These are phyloP conservation scores for Hydrozoanthus tunicans DNA, from an alignment of 64 coral and sea anemone species.

Conservation along the genomic window DNA sequence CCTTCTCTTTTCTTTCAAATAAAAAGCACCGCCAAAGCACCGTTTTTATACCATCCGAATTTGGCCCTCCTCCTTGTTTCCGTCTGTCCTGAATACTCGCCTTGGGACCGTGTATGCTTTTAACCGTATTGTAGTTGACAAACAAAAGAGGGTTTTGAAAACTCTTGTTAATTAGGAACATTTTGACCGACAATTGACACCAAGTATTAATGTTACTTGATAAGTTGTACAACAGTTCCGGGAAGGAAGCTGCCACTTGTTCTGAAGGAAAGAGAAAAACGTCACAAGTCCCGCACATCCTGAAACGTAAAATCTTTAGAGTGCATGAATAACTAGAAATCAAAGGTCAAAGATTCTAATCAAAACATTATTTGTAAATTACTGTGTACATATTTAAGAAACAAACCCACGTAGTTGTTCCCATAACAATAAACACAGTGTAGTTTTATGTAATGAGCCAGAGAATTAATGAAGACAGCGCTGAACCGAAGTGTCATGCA, in stretches of 20 bases:
- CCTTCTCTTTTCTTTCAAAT: conserved; percentile 1
- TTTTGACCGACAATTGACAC: conserved; percentile 29
- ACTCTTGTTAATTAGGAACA: conserved; percentile 17
- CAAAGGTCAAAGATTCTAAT: neutral
- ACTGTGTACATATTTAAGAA: conserved; percentile 16
- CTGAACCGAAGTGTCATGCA: conserved; percentile 20
- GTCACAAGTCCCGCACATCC: conserved; percentile 9
- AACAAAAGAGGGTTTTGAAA: neutral
- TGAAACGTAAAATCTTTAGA: conserved; percentile 10
- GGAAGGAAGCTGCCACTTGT: conserved; percentile 27
- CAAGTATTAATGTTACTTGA: conserved; percentile 1
- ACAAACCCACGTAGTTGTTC: conserved; percentile 20
- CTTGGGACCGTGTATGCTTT: conserved; percentile 28
- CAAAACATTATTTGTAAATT: conserved; percentile 10
- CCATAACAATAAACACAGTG: conserved; percentile 17
- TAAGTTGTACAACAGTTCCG: conserved; percentile 7
- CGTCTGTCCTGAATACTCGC: neutral
- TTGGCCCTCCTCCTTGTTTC: conserved; percentile 4
- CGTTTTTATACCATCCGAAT: conserved; percentile 25
- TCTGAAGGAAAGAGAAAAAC: neutral
- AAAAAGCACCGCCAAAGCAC: neutral
- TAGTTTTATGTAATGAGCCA: neutral
- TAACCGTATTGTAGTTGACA: conserved; percentile 7
- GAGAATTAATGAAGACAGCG: neutral
- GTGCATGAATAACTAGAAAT: neutral